Percentiles rank a stretch among this genome's conserved stretches.
Evolutionary conservation across 2,888 invertebrate species (phyloP).

Genomic region (Arge pagana): DNA sequence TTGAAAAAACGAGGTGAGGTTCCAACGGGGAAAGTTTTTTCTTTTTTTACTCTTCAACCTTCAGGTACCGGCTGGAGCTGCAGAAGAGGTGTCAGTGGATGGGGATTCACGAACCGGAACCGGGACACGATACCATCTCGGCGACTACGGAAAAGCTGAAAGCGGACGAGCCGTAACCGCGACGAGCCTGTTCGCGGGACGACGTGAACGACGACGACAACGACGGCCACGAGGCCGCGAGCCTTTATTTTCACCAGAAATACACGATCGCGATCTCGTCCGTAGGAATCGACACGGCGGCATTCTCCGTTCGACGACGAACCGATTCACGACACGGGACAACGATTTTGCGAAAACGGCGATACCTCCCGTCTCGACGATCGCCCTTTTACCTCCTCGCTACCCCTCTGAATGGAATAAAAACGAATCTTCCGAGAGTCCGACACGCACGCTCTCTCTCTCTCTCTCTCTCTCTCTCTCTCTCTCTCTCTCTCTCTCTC

Average conservation of each 20-base stretch:
- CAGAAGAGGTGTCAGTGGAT: conserved; percentile 81
- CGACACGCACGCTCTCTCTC: not conserved
- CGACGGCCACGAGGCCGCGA: not conserved
- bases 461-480: too few relatives aligned
- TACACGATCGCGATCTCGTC: conserved; percentile 8
- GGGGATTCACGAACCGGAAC: conserved; percentile 58
- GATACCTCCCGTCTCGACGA: conserved; percentile 1
- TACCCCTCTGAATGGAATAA: conserved; percentile 7
- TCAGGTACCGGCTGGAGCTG: conserved; percentile 69
- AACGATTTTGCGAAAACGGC: conserved; percentile 2
- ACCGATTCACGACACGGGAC: conserved; percentile 9
- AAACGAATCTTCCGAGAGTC: not conserved
- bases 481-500: too few relatives aligned
- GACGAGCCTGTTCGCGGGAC: not conserved
- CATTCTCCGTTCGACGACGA: not conserved
- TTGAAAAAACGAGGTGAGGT: conserved; percentile 7
- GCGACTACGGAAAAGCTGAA: conserved; percentile 50
- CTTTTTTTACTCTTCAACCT: not conserved
- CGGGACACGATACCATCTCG: conserved; percentile 42
- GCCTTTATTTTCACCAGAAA: conserved; percentile 18
- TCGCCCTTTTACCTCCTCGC: conserved; percentile 6
- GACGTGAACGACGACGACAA: not conserved
- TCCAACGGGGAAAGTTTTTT: too few relatives aligned
- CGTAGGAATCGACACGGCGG: not conserved
- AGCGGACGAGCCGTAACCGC: conserved; percentile 48